A percentile compares a stretch with the other conserved stretches of the same genome.
Conservation (phyloP, 1,140 invertebrate species). For the Matsumurasca onukii region DNA sequence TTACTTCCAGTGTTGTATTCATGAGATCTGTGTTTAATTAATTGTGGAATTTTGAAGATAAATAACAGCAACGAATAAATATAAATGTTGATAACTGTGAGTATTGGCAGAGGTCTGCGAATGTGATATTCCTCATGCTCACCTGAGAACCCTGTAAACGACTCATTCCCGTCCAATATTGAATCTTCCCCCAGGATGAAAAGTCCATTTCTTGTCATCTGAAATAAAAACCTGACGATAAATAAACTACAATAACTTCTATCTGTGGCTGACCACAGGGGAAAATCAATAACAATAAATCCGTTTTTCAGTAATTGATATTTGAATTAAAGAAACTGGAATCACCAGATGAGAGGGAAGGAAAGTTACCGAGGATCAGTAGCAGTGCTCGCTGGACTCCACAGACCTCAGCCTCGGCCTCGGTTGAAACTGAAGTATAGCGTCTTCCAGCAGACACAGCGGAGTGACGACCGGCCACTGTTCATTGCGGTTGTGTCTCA, state of each 20-base stretch:
- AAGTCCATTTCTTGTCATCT: slow-evolving; percentile 22
- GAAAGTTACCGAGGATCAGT: neutral
- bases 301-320: too few species aligned
- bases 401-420: neutral
- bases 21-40: too few species aligned
- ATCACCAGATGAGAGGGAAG: neutral
- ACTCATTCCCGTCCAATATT: slow-evolving; percentile 6
- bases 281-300: too few species aligned
- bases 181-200: slow-evolving; percentile 33
- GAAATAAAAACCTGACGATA: slow-evolving; percentile 2
- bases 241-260: too few species aligned
- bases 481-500: slow-evolving; percentile 77
- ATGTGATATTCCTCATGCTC: too few species aligned
- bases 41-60: too few species aligned
- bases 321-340: too few species aligned
- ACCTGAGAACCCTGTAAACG: slow-evolving; percentile 25
- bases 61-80: too few species aligned
- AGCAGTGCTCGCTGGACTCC: slow-evolving; percentile 9
- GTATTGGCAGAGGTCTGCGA: too few species aligned
- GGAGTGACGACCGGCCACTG: slow-evolving; percentile 68
- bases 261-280: too few species aligned
- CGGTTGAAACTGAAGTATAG: slow-evolving; percentile 24
- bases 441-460: slow-evolving; percentile 29
- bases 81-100: too few species aligned
- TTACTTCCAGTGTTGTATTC: too few species aligned